Conservation (phyloP, 2,888 invertebrate species). For the Hirtodrosophila confusa region DNA sequence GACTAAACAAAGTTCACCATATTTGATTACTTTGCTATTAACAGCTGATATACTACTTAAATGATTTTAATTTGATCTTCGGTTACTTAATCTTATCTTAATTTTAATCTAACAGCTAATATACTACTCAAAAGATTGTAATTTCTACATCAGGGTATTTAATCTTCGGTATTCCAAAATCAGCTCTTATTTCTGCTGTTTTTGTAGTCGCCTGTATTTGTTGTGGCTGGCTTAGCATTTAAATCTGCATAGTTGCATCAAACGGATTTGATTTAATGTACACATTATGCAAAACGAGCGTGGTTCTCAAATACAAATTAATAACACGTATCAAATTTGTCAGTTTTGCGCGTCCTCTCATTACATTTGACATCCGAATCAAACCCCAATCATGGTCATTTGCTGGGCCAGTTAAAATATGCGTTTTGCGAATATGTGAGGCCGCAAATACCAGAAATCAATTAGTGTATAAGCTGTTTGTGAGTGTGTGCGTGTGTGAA, state of each 20-base stretch:
- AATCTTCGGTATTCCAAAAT: no score
- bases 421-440: slow-evolving; percentile 23
- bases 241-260: slow-evolving; percentile 21
- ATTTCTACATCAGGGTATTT: no score
- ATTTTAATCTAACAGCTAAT: no score
- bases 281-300: slow-evolving; percentile 9
- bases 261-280: slow-evolving; percentile 27
- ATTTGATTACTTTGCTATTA: no score
- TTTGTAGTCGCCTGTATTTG: background rate
- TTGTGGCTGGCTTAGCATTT: slow-evolving; percentile 6
- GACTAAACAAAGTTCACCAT: no score
- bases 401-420: slow-evolving; percentile 22
- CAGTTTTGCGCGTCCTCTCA: slow-evolving; percentile 9
- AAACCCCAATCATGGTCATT: slow-evolving; percentile 28
- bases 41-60: no score
- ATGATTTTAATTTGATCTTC: no score
- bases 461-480: slow-evolving; percentile 38
- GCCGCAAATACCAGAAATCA: slow-evolving; percentile 54
- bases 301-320: slow-evolving; percentile 25
- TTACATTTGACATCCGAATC: slow-evolving; percentile 30
- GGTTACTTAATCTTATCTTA: no score
- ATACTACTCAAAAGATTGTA: no score
- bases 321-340: slow-evolving; percentile 34
- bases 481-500: slow-evolving; percentile 13
- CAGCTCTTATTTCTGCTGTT: background rate